Evolutionary conservation across 2,888 invertebrate genomes (phyloP).

Genomic region (Tipula lateralis): DNA sequence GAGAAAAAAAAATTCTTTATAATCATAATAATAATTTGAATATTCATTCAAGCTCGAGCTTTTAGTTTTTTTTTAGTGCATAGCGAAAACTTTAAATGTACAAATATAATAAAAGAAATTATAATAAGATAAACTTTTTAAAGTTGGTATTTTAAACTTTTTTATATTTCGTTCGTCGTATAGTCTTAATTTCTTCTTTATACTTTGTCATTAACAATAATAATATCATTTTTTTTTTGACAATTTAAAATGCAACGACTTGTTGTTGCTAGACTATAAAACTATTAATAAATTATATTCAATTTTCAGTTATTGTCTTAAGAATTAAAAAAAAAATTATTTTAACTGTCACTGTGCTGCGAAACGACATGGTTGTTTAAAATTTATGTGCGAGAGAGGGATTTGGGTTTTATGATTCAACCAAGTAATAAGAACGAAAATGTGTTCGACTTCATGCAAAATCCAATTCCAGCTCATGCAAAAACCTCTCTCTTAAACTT

Average conservation of each 20-base stretch:
- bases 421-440: too few relatives aligned
- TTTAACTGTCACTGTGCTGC: too few relatives aligned
- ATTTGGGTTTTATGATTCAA: too few relatives aligned
- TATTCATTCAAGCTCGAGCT: constrained; percentile 6
- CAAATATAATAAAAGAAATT: not conserved
- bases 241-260: not conserved
- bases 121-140: not conserved
- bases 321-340: not conserved
- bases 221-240: not conserved
- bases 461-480: too few relatives aligned
- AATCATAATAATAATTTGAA: constrained; percentile 6
- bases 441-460: too few relatives aligned
- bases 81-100: not conserved
- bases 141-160: not conserved
- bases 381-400: too few relatives aligned
- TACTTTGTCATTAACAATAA: constrained; percentile 19
- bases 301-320: not conserved
- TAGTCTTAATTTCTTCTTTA: not conserved
- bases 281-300: not conserved
- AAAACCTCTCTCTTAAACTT: too few relatives aligned
- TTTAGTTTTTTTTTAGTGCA: not conserved
- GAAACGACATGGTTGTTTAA: too few relatives aligned
- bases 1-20: not conserved
- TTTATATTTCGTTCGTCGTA: not conserved
- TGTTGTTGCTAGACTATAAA: too few relatives aligned